Conservation (phyloP, 2,888 invertebrate species). For the Physocephala rufipes region DNA sequence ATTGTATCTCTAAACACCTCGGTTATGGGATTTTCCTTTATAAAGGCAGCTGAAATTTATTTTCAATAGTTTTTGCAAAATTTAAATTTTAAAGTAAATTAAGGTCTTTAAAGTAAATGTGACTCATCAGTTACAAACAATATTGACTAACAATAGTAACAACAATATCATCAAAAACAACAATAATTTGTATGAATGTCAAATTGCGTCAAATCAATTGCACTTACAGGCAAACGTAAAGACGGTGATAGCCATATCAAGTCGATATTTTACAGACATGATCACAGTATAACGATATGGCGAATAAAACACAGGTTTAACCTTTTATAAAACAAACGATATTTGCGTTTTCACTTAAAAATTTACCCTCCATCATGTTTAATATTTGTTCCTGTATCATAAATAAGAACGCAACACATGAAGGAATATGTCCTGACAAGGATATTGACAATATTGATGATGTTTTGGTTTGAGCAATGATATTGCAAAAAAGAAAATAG, state of each 20-base stretch:
- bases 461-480: conserved; percentile 33
- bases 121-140: conserved; percentile 31
- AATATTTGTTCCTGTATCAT: neutral
- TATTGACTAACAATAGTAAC: conserved; percentile 1
- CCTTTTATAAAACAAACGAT: conserved; percentile 44
- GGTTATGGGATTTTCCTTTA: neutral
- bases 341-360: conserved; percentile 33
- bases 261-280: too few relatives aligned
- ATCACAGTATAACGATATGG: conserved; percentile 33
- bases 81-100: neutral
- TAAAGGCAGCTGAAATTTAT: neutral
- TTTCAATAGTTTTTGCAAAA: neutral
- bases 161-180: neutral
- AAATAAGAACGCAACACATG: neutral
- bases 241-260: too few relatives aligned
- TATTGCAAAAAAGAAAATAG: conserved; percentile 17
- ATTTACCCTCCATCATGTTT: conserved; percentile 13
- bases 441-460: neutral
- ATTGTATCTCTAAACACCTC: neutral
- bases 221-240: too few relatives aligned
- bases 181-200: conserved; percentile 29
- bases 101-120: neutral
- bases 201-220: conserved; percentile 31
- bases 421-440: conserved; percentile 1
- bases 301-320: conserved; percentile 45